Evolutionary conservation across 1,140 invertebrate species (phyloP), one percentile per base, ranked within the genome.

Genomic region (Diachasmimorpha longicaudata): DNA sequence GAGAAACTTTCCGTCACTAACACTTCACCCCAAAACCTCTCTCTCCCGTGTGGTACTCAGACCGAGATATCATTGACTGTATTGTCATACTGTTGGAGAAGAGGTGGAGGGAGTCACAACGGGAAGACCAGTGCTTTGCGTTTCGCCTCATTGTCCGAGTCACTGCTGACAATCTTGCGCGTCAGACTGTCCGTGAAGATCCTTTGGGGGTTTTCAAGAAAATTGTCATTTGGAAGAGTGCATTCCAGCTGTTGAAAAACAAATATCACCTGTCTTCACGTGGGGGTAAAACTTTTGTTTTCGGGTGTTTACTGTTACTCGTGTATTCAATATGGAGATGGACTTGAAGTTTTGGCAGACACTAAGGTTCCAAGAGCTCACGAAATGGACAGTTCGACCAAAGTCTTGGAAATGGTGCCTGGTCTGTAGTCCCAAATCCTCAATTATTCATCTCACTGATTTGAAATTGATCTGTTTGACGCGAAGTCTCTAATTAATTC

Each of bases 321-420:
- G 37, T 21, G 31, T 4, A 42, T 74, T 31, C 19, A 74, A 75
- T 42, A 85, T 84, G 85, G 78, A 80, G 11, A 76, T 79, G 58
- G 81, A 83, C 19, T 72, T 79, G 13, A 84, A 79, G 58, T 79
- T 85, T 72, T 84, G 82, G 77, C 83, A 79, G 14, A 83, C 71
- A 44, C 70, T 84, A n/a, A 79, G 75, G 5, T 77, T 71, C 31
- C 70, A 83, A 13, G 80, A 82, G 66, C 77, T 86, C 36, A 48
- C 77, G 21, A 84, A 82, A 11, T 85, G 82, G 84, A 85, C 81
- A 70, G 52, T 84, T 36, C 78, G 81, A 21, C 76, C 79, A 14
- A 84, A 79, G 70, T 79, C 81, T 13, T 85, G 84, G 85, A 85
- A 70, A 31, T 80, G 79, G 78, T 79, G 79, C n/a, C 72, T 69